Conservation (phyloP, 2,797 vertebrate species). For the Pseudomugil gertrudae region DNA sequence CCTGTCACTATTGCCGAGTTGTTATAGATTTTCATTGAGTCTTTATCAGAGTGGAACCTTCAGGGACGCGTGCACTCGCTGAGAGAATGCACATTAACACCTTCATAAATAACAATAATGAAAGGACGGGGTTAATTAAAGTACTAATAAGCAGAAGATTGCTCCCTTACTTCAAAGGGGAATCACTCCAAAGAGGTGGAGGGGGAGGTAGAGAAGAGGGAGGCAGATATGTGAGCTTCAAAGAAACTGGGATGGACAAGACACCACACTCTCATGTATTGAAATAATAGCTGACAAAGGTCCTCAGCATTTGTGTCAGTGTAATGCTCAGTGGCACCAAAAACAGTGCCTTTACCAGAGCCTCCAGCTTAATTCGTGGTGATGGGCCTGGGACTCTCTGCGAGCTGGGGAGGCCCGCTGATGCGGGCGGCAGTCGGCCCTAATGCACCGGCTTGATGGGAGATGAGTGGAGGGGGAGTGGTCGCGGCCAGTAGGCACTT, state of each 20-base stretch:
- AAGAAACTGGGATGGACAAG: constrained; percentile 66
- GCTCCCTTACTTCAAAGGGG: constrained; percentile 40
- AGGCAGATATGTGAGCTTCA: constrained; percentile 58
- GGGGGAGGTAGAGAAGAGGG: constrained; percentile 39
- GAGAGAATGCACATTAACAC: constrained; percentile 7
- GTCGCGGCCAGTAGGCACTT: constrained; percentile 68
- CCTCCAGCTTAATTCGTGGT: constrained; percentile 76
- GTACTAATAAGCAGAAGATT: constrained; percentile 29
- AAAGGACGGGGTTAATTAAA: constrained; percentile 42
- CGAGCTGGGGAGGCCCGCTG: constrained; percentile 67
- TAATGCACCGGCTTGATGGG: constrained; percentile 72
- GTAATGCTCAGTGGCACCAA: constrained; percentile 82
- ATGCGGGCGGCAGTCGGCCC: constrained; percentile 72
- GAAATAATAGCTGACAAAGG: constrained; percentile 85
- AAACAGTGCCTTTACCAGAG: constrained; percentile 74
- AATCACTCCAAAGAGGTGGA: constrained; percentile 43
- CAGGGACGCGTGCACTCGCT: background rate
- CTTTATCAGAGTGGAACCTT: background rate
- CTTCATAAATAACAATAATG: constrained; percentile 8
- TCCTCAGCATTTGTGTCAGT: constrained; percentile 77
- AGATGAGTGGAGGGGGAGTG: constrained; percentile 59
- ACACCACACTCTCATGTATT: constrained; percentile 77
- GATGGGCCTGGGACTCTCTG: constrained; percentile 79
- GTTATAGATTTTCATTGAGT: background rate
- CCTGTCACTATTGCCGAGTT: background rate